Evolutionary conservation across 2,113 vertebrate genomes (phyloP).

Genomic region (Antennarius striatus): DNA sequence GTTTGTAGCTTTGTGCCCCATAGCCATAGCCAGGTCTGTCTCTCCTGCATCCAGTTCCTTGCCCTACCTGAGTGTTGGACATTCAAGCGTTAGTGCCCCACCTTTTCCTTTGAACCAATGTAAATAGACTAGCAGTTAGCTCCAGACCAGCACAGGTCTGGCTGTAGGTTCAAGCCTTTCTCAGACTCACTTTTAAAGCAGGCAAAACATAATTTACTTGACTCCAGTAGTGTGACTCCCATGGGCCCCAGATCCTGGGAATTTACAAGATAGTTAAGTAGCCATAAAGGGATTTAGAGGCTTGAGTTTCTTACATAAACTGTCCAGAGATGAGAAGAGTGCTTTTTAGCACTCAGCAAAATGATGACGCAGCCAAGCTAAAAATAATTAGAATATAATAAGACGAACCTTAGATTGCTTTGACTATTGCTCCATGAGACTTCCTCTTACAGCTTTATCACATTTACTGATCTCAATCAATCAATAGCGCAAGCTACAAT

Average conservation of each 20-base stretch:
- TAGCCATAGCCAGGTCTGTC: conserved; percentile 35
- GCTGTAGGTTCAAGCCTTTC: conserved; percentile 10
- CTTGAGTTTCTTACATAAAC: conserved; percentile 25
- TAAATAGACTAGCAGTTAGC: conserved; percentile 1
- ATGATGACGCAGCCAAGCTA: conserved; percentile 1
- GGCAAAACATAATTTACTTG: conserved; percentile 46
- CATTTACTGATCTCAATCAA: not conserved
- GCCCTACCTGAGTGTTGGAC: too few relatives aligned
- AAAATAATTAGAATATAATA: conserved; percentile 20
- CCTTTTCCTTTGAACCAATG: conserved; percentile 25
- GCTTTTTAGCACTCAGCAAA: conserved; percentile 28
- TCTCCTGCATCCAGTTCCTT: not conserved
- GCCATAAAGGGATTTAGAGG: conserved; percentile 61
- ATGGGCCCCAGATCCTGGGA: conserved; percentile 21
- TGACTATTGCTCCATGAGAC: conserved; percentile 3
- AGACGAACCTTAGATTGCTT: conserved; percentile 5
- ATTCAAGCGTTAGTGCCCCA: not conserved
- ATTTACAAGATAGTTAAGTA: conserved; percentile 58
- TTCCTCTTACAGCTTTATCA: not conserved
- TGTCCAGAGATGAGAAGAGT: conserved; percentile 24
- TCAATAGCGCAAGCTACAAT: not conserved
- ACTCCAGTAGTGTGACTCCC: conserved; percentile 36
- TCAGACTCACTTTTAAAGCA: conserved; percentile 31
- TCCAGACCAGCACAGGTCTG: conserved; percentile 9
- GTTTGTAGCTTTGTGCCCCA: conserved; percentile 52